Evolutionary conservation across 1,140 invertebrate species (phyloP).

Genomic region (Lordiphosa collinella): DNA sequence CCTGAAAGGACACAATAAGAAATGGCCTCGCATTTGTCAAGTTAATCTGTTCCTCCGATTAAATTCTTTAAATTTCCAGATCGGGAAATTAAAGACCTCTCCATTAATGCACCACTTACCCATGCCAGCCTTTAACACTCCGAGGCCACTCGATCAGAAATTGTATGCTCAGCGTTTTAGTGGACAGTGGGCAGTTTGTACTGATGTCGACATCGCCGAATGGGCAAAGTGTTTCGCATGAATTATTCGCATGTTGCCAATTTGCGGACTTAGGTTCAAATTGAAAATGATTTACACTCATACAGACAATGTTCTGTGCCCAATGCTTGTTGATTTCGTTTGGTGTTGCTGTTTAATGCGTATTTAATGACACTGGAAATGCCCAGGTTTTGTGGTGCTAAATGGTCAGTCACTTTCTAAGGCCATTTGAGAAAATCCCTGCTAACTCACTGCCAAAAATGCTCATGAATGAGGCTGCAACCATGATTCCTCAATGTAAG

Average conservation of each 20-base stretch:
- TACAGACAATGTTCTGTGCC: background rate
- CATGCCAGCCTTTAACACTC: too few relatives aligned
- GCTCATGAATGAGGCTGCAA: constrained; percentile 47
- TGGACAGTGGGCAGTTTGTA: constrained; percentile 8
- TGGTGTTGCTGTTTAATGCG: constrained; percentile 2
- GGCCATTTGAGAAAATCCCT: constrained; percentile 4
- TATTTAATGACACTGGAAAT: constrained; percentile 16
- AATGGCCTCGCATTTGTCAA: constrained; percentile 29
- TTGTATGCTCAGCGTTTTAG: constrained; percentile 4
- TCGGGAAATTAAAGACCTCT: background rate
- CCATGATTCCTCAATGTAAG: too few relatives aligned
- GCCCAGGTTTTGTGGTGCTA: background rate
- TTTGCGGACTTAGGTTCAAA: constrained; percentile 15
- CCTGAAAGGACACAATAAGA: constrained; percentile 11
- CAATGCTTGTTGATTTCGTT: background rate
- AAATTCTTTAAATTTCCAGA: too few relatives aligned
- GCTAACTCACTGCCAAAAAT: constrained; percentile 31
- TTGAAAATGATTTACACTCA: constrained; percentile 25
- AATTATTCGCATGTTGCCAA: constrained; percentile 36
- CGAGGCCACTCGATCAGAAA: background rate
- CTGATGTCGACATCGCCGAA: background rate
- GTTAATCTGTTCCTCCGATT: too few relatives aligned
- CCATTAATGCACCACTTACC: background rate
- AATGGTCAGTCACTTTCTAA: background rate
- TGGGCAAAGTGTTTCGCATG: constrained; percentile 23